Conservation (phyloP, 2,797 vertebrate genomes). For the Choloepus didactylus region DNA sequence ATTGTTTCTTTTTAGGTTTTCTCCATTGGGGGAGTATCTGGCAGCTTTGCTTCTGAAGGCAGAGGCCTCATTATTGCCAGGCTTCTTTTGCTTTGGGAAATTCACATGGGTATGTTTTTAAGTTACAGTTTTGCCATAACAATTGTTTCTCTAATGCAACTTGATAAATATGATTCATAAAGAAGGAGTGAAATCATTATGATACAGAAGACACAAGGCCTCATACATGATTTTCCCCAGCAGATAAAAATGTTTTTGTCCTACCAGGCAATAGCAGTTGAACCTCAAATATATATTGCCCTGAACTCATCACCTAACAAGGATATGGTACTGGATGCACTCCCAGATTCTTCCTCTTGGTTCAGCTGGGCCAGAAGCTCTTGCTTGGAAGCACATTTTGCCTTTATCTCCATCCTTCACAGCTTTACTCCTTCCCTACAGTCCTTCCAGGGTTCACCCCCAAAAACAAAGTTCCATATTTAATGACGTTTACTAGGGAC, state of each 20-base stretch:
- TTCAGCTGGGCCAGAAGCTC: too few species aligned
- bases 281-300: not conserved
- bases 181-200: not conserved
- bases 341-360: not conserved
- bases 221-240: not conserved
- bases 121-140: not conserved
- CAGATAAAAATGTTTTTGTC: not conserved
- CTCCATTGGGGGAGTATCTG: not conserved
- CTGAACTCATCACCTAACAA: too few species aligned
- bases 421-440: not conserved
- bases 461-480: not conserved
- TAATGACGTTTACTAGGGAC: not conserved
- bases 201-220: not conserved
- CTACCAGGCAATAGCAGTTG: not conserved
- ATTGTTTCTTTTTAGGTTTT: not conserved
- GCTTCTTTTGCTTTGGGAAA: not conserved
- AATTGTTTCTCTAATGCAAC: not conserved
- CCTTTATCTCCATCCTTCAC: too few species aligned
- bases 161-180: not conserved
- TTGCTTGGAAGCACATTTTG: not conserved
- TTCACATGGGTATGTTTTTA: not conserved
- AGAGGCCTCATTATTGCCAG: not conserved
- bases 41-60: not conserved
- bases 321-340: not conserved
- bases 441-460: not conserved